Conservation (phyloP, 1,140 invertebrate genomes). For the Cardiocondyla obscurior region DNA sequence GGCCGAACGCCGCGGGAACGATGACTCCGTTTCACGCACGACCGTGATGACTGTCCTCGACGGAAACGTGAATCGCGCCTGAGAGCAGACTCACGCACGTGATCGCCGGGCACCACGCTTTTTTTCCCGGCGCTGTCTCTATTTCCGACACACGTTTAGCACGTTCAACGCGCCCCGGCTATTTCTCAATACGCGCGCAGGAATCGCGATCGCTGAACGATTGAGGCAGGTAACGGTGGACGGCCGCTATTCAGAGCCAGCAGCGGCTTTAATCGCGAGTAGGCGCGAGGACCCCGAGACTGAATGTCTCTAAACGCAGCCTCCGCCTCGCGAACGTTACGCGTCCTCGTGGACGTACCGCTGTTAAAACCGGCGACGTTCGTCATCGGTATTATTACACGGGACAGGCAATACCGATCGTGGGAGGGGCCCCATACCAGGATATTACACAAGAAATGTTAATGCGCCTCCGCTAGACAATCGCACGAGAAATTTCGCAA, state of each 20-base stretch:
- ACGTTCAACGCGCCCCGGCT: background rate
- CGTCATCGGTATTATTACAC: constrained; percentile 41
- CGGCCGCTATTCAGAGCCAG: constrained; percentile 20
- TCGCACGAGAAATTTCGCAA: constrained; percentile 23
- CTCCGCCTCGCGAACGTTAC: background rate
- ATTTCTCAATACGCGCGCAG: constrained; percentile 6
- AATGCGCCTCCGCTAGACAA: constrained; percentile 28
- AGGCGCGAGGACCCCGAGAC: constrained; percentile 2
- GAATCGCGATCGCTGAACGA: constrained; percentile 13
- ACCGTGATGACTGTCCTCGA: constrained; percentile 13
- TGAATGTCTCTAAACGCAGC: background rate
- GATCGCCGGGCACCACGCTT: constrained; percentile 1
- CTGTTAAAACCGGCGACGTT: background rate
- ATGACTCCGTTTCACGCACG: constrained; percentile 35
- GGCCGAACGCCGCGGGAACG: constrained; percentile 6
- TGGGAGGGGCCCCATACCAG: background rate
- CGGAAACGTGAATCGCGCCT: background rate
- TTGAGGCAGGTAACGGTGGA: background rate
- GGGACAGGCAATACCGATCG: constrained; percentile 27
- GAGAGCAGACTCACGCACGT: constrained; percentile 1
- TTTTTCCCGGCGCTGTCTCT: constrained; percentile 9
- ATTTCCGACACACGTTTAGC: background rate
- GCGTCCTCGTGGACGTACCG: background rate
- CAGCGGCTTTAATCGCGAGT: constrained; percentile 9
- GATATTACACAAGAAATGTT: constrained; percentile 33